Evolutionary conservation across 23 tunicate genomes (phyloP).

Genomic region (Botrylloides violaceus): DNA sequence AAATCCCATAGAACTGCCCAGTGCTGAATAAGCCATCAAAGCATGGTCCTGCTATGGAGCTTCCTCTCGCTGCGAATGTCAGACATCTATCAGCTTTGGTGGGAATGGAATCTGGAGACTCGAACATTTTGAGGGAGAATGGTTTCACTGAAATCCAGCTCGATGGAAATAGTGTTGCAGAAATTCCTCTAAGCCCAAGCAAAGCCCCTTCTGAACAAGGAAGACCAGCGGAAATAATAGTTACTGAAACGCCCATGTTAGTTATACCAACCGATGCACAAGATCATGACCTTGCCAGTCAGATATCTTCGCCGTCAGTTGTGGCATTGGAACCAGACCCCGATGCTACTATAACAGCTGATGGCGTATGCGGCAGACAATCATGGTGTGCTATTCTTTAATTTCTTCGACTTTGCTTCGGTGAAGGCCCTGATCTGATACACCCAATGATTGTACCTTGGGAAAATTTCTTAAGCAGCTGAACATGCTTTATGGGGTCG

Average conservation of each 20-base stretch:
- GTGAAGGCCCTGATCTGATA: too few relatives aligned
- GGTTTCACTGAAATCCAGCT: slow-evolving; percentile 13
- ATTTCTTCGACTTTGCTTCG: too few relatives aligned
- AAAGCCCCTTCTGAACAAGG: slow-evolving; percentile 1
- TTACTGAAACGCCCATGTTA: slow-evolving; percentile 17
- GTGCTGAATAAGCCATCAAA: slow-evolving; percentile 1
- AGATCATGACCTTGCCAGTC: background rate
- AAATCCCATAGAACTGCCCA: slow-evolving; percentile 28
- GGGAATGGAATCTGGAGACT: slow-evolving; percentile 18
- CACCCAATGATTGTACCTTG: too few relatives aligned
- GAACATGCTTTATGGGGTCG: too few relatives aligned
- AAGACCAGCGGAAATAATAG: slow-evolving; percentile 7
- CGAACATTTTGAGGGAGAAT: background rate
- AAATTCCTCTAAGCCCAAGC: slow-evolving; percentile 12
- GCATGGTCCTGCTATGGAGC: background rate
- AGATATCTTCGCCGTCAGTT: slow-evolving; percentile 11
- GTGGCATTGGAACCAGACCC: slow-evolving; percentile 3
- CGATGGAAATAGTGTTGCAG: slow-evolving; percentile 16
- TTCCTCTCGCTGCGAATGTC: slow-evolving; percentile 12
- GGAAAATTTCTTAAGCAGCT: too few relatives aligned
- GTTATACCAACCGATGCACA: background rate
- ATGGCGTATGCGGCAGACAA: slow-evolving; percentile 19
- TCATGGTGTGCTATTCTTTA: slow-evolving; percentile 17
- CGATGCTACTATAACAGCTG: background rate
- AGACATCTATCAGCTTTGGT: background rate